Percentiles rank a stretch among this genome's conserved stretches.
Evolutionary conservation across 2,113 vertebrate genomes (phyloP).

Genomic region (Picathartes gymnocephalus): DNA sequence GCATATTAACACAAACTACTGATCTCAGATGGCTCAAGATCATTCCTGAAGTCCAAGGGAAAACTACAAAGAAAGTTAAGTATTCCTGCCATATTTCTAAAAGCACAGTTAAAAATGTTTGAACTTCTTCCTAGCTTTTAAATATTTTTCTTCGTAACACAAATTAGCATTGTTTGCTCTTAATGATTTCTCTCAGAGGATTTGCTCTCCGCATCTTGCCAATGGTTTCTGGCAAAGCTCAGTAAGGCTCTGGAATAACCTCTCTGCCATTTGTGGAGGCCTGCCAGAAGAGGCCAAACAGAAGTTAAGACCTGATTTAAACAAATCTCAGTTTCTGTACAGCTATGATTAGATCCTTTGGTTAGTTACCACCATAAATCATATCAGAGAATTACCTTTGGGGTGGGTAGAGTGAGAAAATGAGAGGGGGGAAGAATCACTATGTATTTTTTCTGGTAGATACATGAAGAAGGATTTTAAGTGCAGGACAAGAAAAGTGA

Average conservation of each 20-base stretch:
- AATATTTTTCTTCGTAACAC: background rate
- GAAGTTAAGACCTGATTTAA: conserved; percentile 23
- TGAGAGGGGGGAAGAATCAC: background rate
- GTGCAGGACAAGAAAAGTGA: background rate
- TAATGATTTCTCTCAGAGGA: background rate
- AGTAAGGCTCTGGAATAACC: background rate
- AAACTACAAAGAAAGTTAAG: background rate
- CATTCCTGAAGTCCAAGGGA: background rate
- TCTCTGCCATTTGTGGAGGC: background rate
- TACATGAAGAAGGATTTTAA: background rate
- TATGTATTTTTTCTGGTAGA: background rate
- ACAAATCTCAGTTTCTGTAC: background rate
- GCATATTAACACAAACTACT: background rate
- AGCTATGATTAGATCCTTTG: background rate
- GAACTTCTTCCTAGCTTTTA: conserved; percentile 16
- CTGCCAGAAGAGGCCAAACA: conserved; percentile 17
- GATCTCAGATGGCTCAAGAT: background rate
- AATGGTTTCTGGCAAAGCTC: background rate
- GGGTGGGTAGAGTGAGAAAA: background rate
- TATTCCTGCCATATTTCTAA: background rate
- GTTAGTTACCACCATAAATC: background rate
- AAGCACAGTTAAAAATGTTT: conserved; percentile 10
- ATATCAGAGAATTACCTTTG: background rate
- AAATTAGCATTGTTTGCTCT: conserved; percentile 26
- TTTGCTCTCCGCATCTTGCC: background rate